A percentile compares a stretch with the other conserved stretches of the same genome.
These are phyloP conservation scores for Phyllopteryx taeniolatus DNA, from an alignment of 2,113 vertebrate species.

Conservation along the genomic window DNA sequence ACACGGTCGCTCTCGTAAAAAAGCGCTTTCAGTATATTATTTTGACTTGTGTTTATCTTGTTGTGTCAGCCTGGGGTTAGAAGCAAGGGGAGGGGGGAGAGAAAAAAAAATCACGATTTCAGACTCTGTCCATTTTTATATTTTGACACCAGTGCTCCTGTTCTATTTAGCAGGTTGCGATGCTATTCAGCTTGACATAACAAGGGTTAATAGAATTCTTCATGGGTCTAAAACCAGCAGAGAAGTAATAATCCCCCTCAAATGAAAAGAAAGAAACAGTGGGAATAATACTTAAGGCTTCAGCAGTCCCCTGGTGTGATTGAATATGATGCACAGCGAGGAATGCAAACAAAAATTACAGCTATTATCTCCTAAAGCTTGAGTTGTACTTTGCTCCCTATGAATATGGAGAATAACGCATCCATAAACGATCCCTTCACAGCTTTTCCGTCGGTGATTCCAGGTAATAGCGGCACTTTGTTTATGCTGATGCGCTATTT, in stretches of 20 bases:
- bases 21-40: conserved; percentile 18
- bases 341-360: conserved; percentile 51
- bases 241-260: conserved; percentile 59
- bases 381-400: conserved; percentile 40
- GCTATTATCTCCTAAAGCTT: conserved; percentile 40
- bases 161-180: conserved; percentile 60
- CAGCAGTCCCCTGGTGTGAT: conserved; percentile 22
- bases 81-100: conserved; percentile 23
- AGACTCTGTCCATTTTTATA: conserved; percentile 38
- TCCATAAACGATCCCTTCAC: conserved; percentile 57
- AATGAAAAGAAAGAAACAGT: conserved; percentile 25
- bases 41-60: conserved; percentile 52
- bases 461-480: conserved; percentile 44
- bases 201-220: conserved; percentile 72
- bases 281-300: conserved; percentile 26
- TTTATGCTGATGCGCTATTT: conserved; percentile 61
- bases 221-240: conserved; percentile 63
- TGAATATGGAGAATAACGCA: conserved; percentile 39
- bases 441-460: conserved; percentile 44
- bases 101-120: conserved; percentile 31
- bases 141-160: conserved; percentile 16
- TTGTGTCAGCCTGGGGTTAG: conserved; percentile 35
- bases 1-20: not conserved
- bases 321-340: conserved; percentile 30
- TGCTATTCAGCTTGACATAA: conserved; percentile 70